These are phyloP conservation scores for Hydrocynus forskahlii DNA, from an alignment of 2,797 vertebrate species.

Conservation along the genomic window DNA sequence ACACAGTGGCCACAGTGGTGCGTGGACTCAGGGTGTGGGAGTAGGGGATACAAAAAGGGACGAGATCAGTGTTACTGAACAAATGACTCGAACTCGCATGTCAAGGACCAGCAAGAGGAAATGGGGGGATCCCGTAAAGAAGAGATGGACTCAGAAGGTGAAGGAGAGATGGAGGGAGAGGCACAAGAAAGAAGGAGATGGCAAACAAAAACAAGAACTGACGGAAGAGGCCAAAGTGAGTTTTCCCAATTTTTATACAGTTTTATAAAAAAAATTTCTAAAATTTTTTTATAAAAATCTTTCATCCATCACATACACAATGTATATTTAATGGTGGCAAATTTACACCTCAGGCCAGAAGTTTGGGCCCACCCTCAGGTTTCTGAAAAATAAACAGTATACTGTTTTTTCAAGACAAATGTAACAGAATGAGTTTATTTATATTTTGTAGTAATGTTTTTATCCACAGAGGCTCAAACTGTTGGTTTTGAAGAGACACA, in stretches of 20 bases:
- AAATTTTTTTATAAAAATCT: too few relatives aligned
- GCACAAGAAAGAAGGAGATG: conserved; percentile 55
- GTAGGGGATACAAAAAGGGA: conserved; percentile 3
- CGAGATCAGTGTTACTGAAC: conserved; percentile 24
- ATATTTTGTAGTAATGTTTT: too few relatives aligned
- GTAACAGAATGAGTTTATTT: too few relatives aligned
- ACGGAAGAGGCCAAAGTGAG: conserved; percentile 53
- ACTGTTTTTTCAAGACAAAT: too few relatives aligned
- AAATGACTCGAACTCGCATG: conserved; percentile 37
- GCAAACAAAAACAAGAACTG: conserved; percentile 19
- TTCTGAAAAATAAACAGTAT: too few relatives aligned
- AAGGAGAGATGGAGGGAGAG: conserved; percentile 71
- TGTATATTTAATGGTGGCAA: too few relatives aligned
- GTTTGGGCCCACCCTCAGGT: too few relatives aligned
- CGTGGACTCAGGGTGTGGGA: conserved; percentile 28
- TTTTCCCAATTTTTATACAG: conserved; percentile 22
- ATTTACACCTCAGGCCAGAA: too few relatives aligned
- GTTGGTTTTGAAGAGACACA: too few relatives aligned
- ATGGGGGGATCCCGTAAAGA: conserved; percentile 57
- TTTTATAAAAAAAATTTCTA: too few relatives aligned
- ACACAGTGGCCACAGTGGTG: not conserved
- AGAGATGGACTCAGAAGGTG: conserved; percentile 74
- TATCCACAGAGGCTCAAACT: too few relatives aligned
- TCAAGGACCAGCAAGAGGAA: conserved; percentile 59
- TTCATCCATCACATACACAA: too few relatives aligned